phyloP scores from a whole-genome alignment of 2,113 vertebrate species.

The Syrrhaptes paradoxus region DNA sequence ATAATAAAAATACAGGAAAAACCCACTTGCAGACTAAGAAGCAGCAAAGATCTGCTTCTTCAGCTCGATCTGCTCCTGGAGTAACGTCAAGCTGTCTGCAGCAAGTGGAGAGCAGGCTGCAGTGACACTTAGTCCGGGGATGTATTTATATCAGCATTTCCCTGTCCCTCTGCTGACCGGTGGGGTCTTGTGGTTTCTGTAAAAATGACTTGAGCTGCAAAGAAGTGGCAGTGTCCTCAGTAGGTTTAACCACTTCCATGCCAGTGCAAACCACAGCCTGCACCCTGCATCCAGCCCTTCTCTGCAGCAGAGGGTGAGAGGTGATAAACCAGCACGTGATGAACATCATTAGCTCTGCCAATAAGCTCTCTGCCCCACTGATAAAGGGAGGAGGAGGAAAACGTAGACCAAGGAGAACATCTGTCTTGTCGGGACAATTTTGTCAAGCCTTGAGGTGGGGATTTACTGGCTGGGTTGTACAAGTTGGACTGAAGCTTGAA shows the following conservation, averaged over 20 bases:
- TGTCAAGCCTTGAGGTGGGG: not conserved
- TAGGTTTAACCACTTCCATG: not conserved
- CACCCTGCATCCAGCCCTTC: not conserved
- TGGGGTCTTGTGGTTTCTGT: not conserved
- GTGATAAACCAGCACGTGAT: not conserved
- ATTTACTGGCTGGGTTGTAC: not conserved
- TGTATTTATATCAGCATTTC: not conserved
- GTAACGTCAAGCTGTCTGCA: not conserved
- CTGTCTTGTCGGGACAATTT: not conserved
- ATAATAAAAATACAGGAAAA: not conserved
- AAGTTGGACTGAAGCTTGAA: not conserved
- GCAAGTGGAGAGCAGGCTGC: not conserved
- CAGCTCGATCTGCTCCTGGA: not conserved
- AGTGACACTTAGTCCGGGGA: not conserved
- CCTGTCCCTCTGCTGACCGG: not conserved
- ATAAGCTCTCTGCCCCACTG: not conserved
- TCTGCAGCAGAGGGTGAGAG: not conserved
- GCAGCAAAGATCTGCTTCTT: not conserved
- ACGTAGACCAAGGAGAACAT: not conserved
- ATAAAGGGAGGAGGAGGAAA: not conserved
- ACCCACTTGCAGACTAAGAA: not conserved
- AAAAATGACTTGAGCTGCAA: not conserved
- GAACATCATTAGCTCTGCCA: not conserved
- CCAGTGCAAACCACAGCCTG: not conserved
- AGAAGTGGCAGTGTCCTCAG: not conserved